Base-by-base conservation (phyloP, 1,140 invertebrate species). In the Heterodera schachtii region DNA sequence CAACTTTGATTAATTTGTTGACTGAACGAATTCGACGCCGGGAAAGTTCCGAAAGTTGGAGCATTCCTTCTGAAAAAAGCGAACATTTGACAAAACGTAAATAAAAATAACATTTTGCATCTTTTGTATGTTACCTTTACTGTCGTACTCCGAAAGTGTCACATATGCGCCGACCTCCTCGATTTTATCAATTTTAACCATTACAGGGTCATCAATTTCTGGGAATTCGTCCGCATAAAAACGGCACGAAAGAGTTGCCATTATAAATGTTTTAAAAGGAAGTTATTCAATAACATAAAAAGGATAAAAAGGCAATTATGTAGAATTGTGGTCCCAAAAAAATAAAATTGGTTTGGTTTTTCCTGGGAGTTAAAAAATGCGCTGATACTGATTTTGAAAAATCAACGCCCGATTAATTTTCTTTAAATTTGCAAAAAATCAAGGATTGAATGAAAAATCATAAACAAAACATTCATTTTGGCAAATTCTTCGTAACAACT, bases 91-190 rank as follows among this genome's bases (percentile, higher is more conserved):
- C 49, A 31, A 31, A 31, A 31, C 31, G 31, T 31, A 31, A 31
- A 31, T 31, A 52, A 6, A 52, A 52, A 52, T 52, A 52, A 52
- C 6, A 8, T 6, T 52, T 11, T 52, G 49, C 11, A 52, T 8
- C 6, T 11, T 8, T 8, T 52, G 49, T 96, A n/a, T n/a, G n/a
- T n/a, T n/a, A 86, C 97, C 97, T 91, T 98, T 97, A 83, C 98
- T 97, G 90, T 99, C 98, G 90, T 99, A 99, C 91, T 99, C 97
- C 75, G 98, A 91, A 73, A 99, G 91, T 90, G 97, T 86, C 13
- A 85, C 98, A 91, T 99, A 99, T 6, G 97, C 97, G 81, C 98
- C 98, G 97, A 99, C 99, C 92, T 99, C 97, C 57, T 96, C 97
- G 86, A 99, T 99, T 84, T 95, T 95, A 19, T 95, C 93, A 2